Evolutionary conservation across 2,113 vertebrate species (phyloP).

Genomic region (Amphilophus citrinellus): DNA sequence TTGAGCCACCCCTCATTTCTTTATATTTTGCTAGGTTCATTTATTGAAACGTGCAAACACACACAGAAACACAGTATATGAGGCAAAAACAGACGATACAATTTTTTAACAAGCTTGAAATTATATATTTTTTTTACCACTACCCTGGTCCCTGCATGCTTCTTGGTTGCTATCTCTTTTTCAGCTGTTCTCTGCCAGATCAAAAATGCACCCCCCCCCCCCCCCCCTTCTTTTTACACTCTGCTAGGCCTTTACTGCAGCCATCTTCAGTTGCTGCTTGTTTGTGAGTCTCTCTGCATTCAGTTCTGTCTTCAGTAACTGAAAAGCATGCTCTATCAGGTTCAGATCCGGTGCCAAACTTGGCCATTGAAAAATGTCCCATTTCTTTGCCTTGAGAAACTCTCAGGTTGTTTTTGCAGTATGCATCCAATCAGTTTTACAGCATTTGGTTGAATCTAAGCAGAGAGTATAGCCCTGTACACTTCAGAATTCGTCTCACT

Average conservation of each 20-base stretch:
- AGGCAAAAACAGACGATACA: neutral
- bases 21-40: too few relatives aligned
- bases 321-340: neutral
- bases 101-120: neutral
- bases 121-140: neutral
- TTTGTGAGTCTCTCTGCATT: neutral
- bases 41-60: too few relatives aligned
- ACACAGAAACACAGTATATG: too few relatives aligned
- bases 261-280: neutral
- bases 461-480: neutral
- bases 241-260: too few relatives aligned
- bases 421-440: neutral
- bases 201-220: too few relatives aligned
- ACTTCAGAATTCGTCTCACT: neutral
- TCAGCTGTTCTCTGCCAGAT: neutral
- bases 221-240: too few relatives aligned
- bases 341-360: neutral
- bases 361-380: neutral
- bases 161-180: neutral
- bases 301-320: neutral
- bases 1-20: too few relatives aligned
- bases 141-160: neutral
- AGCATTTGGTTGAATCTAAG: neutral
- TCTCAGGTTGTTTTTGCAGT: neutral
- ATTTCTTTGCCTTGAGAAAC: neutral